Conservation (phyloP, 2,888 invertebrate genomes). For the Electrophaes corylata region DNA sequence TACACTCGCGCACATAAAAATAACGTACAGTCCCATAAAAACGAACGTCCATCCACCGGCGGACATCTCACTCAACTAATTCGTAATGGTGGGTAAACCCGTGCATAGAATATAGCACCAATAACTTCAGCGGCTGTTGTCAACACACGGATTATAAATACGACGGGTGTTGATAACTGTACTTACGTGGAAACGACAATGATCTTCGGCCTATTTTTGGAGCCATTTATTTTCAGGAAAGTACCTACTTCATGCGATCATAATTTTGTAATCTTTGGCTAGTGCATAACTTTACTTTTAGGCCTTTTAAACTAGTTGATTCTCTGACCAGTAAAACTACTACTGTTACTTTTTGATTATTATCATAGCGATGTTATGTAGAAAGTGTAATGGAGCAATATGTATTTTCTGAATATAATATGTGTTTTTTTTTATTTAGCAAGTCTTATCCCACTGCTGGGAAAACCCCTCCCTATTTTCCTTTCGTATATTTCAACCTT, state of each 20-base stretch:
- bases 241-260: slow-evolving; percentile 1
- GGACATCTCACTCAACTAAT: slow-evolving; percentile 84
- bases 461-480: too few relatives aligned
- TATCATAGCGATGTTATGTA: too few relatives aligned
- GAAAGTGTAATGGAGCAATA: too few relatives aligned
- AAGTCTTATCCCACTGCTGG: too few relatives aligned
- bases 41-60: slow-evolving; percentile 67
- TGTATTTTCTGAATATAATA: too few relatives aligned
- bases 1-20: slow-evolving; percentile 47
- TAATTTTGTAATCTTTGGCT: background rate
- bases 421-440: too few relatives aligned
- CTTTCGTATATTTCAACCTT: background rate
- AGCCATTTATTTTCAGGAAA: slow-evolving; percentile 35
- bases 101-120: slow-evolving; percentile 67
- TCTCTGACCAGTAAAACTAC: too few relatives aligned
- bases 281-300: too few relatives aligned
- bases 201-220: slow-evolving; percentile 72
- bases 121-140: slow-evolving; percentile 75
- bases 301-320: too few relatives aligned
- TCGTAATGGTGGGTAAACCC: slow-evolving; percentile 74
- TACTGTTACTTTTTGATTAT: too few relatives aligned
- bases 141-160: slow-evolving; percentile 76
- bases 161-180: slow-evolving; percentile 77
- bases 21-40: slow-evolving; percentile 68
- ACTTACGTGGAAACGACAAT: slow-evolving; percentile 76